Evolutionary conservation across 1,140 invertebrate species (phyloP), one percentile per base, ranked within the genome.

Genomic region (Conopomorpha cramerella): DNA sequence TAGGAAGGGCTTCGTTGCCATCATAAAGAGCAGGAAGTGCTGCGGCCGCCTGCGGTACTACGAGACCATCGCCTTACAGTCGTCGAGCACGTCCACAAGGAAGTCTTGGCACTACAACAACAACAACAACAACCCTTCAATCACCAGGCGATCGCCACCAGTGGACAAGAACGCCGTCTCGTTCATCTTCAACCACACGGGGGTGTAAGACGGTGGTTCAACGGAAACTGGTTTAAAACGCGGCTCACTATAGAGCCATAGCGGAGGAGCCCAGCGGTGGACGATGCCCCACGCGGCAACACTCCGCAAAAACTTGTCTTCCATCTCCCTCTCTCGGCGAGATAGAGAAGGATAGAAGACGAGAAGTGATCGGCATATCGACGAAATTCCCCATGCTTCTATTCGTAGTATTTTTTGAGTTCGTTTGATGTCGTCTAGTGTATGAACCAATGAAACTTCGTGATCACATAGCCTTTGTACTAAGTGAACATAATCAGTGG

Each of bases 1-100:
- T 63, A 81, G 95, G 1, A 87, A 90, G 26, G 95, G 95, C 1
- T 98, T 98, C 71, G 84, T 90, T 2, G 92, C 92, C 6, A 91
- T 96, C 16, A 81, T 96, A 1, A 89, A 91, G 60, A 91, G 89
- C 45, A 81, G 88, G 16, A 85, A 85, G 39, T 94, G 91, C 71
- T 94, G 91, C 57, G 90, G 89, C 3, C 83, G 89, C 28, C 77
- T 92, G 16, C 82, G 89, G 18, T 91, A 88, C 51, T 92, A 92
- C 58, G 89, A 92, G 59, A 90, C 90, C 1, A 88, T 92, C 1
- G 88, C 89, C 4, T 81, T 91, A 54, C 89, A 89, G 76, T 91
- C 89, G 1, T 91, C 89, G 1, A 90, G 89, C 15, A 89, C 89
- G 0, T 90, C 86, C 43, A 89, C 89, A 56, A 79, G 88, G 38